These are phyloP conservation scores for Petrocephalus zakoni DNA, from an alignment of 2,113 vertebrate genomes.

Conservation along the genomic window DNA sequence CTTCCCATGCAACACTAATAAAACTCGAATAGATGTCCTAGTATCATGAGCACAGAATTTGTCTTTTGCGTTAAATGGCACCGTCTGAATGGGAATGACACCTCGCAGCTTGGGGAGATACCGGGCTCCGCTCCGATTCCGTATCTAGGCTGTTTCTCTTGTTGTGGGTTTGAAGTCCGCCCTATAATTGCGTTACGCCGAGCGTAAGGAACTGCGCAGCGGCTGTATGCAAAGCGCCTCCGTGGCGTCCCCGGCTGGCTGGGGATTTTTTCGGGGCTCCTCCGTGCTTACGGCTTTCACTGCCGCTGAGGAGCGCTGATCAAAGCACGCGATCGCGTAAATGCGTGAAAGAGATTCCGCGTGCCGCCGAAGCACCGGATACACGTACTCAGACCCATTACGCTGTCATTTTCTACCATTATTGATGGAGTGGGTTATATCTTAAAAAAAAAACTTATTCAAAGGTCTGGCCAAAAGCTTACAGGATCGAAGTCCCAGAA, in stretches of 20 bases:
- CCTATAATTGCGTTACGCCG: neutral
- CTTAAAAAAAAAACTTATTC: neutral
- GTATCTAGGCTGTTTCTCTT: conserved; percentile 11
- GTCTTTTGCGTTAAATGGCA: neutral
- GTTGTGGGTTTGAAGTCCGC: neutral
- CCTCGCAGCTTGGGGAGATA: neutral
- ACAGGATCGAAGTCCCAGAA: neutral
- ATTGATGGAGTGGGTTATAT: neutral
- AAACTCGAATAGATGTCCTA: neutral
- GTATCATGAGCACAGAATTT: neutral
- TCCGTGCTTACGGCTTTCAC: neutral
- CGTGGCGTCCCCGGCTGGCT: neutral
- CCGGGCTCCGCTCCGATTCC: neutral
- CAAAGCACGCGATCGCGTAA: neutral
- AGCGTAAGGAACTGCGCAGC: neutral
- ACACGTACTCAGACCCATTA: neutral
- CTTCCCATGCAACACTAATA: neutral
- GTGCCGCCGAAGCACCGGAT: neutral
- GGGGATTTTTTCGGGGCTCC: neutral
- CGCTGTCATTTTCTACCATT: too few relatives aligned
- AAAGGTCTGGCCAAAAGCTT: neutral
- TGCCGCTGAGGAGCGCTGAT: neutral
- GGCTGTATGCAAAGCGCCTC: neutral
- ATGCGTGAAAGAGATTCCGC: neutral
- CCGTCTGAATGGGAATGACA: neutral